Base-by-base conservation (phyloP, 2,797 vertebrate genomes). In the Threskiornis aethiopicus region DNA sequence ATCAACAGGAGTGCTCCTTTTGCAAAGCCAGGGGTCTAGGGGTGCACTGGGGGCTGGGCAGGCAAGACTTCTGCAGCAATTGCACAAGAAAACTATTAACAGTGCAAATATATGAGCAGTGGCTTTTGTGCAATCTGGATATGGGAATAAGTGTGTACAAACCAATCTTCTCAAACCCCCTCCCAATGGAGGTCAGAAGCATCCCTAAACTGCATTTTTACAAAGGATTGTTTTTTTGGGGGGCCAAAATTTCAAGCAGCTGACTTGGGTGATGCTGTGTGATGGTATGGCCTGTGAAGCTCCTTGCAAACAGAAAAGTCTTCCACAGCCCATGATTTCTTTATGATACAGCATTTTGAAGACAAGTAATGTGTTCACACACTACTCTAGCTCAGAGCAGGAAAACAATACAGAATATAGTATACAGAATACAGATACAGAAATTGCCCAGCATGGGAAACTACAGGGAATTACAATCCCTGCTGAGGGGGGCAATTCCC, bases 11-110 rank as follows among this genome's bases (percentile, higher is more conserved):
- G 10, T 9, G 19, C 44, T 73, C 35, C 39, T 41, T 72, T 57
- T 0, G 0, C 29, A 80, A 65, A 88, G 51, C 20, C 42, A 26
- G 67, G 0, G 1, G 12, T 79, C 37, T 0, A 2, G 6, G 29
- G 47, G 5, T n/a, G 20, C 6, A 1, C 26, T 29, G 33, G 25
- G 25, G 19, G 37, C 29, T 20, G 25, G 39, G 33, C 51, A 57
- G 39, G 39, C 16, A 46, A 62, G 33, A 26, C 4, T 37, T 42
- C 1, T 0, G 11, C 71, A n/a, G 78, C 52, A 88, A 22, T 33
- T 66, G 37, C 69, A 55, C 16, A 46, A 25, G 7, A 9, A 52
- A 82, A 55, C n/a, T 24, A 44, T 49, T 49, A 65, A 65, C 18
- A 20, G 9, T 18, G 35, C 12, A 57, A 77, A n/a, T 69, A 13